Evolutionary conservation across 2,888 invertebrate genomes (phyloP).

Genomic region (Dyspetes luteomarginatus): DNA sequence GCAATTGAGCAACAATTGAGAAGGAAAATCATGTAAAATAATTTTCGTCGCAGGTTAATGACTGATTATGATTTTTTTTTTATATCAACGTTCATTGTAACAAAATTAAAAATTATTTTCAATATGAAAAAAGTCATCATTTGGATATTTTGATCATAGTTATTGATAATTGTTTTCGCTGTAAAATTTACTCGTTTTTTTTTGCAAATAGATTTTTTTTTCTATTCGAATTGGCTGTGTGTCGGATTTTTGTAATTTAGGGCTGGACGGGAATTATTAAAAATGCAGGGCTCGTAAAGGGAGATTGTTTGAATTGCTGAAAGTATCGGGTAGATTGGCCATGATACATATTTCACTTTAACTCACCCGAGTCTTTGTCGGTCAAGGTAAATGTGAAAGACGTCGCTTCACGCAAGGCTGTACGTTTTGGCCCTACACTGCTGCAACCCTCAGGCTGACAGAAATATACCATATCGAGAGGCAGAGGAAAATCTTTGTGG

Average conservation of each 20-base stretch:
- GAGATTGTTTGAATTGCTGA: background rate
- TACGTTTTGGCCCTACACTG: slow-evolving; percentile 94
- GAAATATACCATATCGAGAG: slow-evolving; percentile 99
- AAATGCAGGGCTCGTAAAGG: background rate
- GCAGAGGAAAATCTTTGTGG: slow-evolving; percentile 98
- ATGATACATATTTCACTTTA: slow-evolving; percentile 64
- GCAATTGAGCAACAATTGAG: too few relatives aligned
- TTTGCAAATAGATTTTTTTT: too few relatives aligned
- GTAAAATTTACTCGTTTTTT: too few relatives aligned
- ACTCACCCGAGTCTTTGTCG: slow-evolving; percentile 97
- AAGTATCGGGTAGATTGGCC: background rate
- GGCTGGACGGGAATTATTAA: background rate
- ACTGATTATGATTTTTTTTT: too few relatives aligned
- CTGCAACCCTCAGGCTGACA: slow-evolving; percentile 99
- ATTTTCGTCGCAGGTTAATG: too few relatives aligned
- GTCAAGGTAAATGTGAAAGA: slow-evolving; percentile 99
- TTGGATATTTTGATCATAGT: too few relatives aligned
- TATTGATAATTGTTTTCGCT: too few relatives aligned
- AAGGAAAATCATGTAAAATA: too few relatives aligned
- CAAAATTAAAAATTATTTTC: too few relatives aligned
- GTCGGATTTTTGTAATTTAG: background rate
- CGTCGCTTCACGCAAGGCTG: slow-evolving; percentile 93
- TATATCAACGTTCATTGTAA: too few relatives aligned
- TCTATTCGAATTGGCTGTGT: too few relatives aligned
- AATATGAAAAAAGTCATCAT: too few relatives aligned